A percentile compares a stretch with the other conserved stretches of the same genome.
These are phyloP conservation scores for Rhabditophanes sp. DNA, from an alignment of 2,888 invertebrate species.

Conservation along the genomic window DNA sequence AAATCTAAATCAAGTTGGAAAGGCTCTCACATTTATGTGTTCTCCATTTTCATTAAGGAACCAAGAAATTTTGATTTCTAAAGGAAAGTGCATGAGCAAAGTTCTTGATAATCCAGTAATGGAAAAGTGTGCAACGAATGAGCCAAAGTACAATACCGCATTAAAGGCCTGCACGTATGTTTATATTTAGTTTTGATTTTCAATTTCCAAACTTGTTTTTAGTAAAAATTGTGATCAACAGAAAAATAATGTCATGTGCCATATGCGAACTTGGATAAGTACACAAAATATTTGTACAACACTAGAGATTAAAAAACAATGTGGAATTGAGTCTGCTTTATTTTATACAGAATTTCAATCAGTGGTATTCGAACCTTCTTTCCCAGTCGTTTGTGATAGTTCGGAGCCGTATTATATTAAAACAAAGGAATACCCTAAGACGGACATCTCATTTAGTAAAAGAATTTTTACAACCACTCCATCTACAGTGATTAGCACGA, in stretches of 20 bases:
- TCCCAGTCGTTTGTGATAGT: slow-evolving; percentile 37
- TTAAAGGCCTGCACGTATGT: slow-evolving; percentile 22
- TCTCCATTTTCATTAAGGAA: slow-evolving; percentile 31
- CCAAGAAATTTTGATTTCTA: slow-evolving; percentile 24
- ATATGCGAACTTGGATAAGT: slow-evolving; percentile 37
- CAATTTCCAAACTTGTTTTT: slow-evolving; percentile 6
- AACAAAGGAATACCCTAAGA: no score
- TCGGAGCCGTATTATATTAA: no score
- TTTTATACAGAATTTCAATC: slow-evolving; percentile 33
- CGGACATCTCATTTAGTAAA: no score
- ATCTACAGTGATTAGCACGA: no score
- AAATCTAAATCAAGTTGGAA: slow-evolving; percentile 34
- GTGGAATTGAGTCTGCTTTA: slow-evolving; percentile 26
- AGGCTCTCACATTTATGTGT: slow-evolving; percentile 38
- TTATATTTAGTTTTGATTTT: background rate
- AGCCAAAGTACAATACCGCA: slow-evolving; percentile 14
- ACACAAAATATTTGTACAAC: slow-evolving; percentile 37
- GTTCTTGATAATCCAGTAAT: slow-evolving; percentile 10
- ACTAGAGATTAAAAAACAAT: slow-evolving; percentile 19
- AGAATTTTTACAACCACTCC: no score
- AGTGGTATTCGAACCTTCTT: slow-evolving; percentile 33
- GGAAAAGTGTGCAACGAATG: background rate
- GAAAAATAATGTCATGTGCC: slow-evolving; percentile 30
- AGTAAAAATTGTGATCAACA: slow-evolving; percentile 23
- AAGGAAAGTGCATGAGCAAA: slow-evolving; percentile 29